Evolutionary conservation across 37 sponge, comb jelly and placozoan species (phyloP), one percentile per base, ranked within the genome.

Genomic region (Spongia lamella): DNA sequence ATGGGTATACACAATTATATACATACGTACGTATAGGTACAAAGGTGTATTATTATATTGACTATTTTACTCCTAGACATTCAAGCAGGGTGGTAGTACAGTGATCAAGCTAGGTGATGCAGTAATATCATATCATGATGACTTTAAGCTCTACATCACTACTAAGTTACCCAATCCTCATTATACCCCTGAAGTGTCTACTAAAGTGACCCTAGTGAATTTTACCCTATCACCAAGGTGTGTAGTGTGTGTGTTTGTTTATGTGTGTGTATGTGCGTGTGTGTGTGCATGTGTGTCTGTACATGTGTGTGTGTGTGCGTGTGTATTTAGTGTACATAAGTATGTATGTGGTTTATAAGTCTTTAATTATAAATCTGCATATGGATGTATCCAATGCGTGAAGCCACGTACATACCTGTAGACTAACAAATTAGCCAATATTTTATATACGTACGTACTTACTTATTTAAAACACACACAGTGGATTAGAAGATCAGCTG

Each of bases 111-210:
- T 97, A 19, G 98, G 98, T 14, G 98, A 97, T 70, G 80, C 89
- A 31, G 83, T 93, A n/a, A 97, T 97, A n/a, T 92, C 94, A 0
- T 97, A 97, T 66, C 94, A 94, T 55, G 87, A 91, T 60, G 98
- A 97, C 83, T 97, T 97, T 9, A 43, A 43, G 47, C 9, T 96
- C 53, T 94, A 94, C 86, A 97, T 97, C 82, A 94, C 98, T 56
- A 94, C 95, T 63, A 97, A 94, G 61, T 85, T 94, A 29, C 94
- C 92, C 53, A 97, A 97, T 57, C 98, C 95, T 76, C 98, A 94
- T 79, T 97, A 97, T 85, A 91, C 94, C 1, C 98, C 98, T 26
- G 98, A 97, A 76, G 88, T 97, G 22, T 91, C 95, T 57, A 89
- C 94, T 31, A 97, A 91, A 58, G 98, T 97, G 27, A 92, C 98